Conservation (phyloP, 2,113 vertebrate genomes). For the Irena cyanogastra region DNA sequence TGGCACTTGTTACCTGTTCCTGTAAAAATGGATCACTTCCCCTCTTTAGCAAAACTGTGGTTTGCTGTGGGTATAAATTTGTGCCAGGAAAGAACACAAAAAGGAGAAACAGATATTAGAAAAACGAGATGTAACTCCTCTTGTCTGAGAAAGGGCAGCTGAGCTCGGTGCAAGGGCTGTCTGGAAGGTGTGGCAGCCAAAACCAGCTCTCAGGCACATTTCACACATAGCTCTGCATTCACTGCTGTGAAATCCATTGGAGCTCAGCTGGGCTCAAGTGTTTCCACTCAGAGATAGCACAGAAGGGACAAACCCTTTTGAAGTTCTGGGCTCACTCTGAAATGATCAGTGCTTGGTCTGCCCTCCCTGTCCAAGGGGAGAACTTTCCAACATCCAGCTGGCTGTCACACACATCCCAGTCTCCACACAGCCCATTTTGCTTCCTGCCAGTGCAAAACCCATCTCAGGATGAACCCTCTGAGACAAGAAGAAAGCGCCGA, state of each 20-base stretch:
- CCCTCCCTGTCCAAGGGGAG: neutral
- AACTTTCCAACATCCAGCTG: neutral
- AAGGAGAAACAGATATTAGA: slow-evolving; percentile 4
- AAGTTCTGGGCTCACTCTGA: neutral
- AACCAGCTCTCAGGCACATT: neutral
- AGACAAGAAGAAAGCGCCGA: neutral
- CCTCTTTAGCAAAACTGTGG: neutral
- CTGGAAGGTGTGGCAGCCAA: neutral
- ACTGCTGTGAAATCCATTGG: neutral
- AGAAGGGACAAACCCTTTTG: neutral
- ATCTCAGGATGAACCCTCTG: neutral
- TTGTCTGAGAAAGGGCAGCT: neutral
- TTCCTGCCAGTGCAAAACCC: neutral
- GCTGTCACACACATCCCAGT: neutral
- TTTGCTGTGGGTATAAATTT: neutral
- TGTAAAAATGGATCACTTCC: slow-evolving; percentile 18
- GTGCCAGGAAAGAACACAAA: neutral
- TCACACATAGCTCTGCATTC: neutral
- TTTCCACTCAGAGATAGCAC: neutral
- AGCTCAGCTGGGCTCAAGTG: neutral
- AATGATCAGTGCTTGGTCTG: neutral
- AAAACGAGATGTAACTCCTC: neutral
- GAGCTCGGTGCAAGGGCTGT: neutral
- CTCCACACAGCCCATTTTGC: neutral
- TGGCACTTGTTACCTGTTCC: neutral